Evolutionary conservation across 37 sponge, comb jelly and placozoan species (phyloP), one percentile per base, ranked within the genome.

Genomic region (Agelas oroides): DNA sequence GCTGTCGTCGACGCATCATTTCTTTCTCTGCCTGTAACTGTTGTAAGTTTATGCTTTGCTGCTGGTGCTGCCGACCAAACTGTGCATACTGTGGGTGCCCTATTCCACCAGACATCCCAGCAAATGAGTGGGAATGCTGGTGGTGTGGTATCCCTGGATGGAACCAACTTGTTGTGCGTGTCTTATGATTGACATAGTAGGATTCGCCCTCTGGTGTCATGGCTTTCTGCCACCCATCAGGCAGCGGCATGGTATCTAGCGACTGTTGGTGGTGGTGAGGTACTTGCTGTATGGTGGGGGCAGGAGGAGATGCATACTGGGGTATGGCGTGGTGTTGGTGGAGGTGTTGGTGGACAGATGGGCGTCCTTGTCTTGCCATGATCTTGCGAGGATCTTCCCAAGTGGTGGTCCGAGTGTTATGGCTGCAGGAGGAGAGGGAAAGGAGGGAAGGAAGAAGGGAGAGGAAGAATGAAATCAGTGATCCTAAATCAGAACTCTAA

Each of bases 311-410:
- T 40, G n/a, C 52, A 36, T 84, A 84, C 11, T 75, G 84, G 24
- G 84, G 84, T 75, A 84, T 74, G 32, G 63, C 75, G 1, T 41
- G 74, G 32, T 80, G 81, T 56, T 1, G 75, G 13, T 53, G 66
- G 59, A 30, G 57, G 27, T 58, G 32, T n/a, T 53, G 75, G 54
- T 60, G 76, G 5, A 40, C 52, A 32, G 71, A 41, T 40, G 71
- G 33, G 33, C 58, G 59, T 39, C 70, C 77, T 28, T 46, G 56
- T 14, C 65, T 39, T 35, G 61, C 38, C 71, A 82, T 70, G 37
- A 76, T 28, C 76, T 92, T 92, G 23, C 93, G 80, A 17, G 93
- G 93, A 58, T 92, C 93, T 53, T 92, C 88, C 93, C 93, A 92
- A 25, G 84, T 84, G 21, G 93, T 92, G 0, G 89, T 88, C 53